phyloP scores from a whole-genome alignment of 1,140 invertebrate species.

The Amphibalanus amphitrite region DNA sequence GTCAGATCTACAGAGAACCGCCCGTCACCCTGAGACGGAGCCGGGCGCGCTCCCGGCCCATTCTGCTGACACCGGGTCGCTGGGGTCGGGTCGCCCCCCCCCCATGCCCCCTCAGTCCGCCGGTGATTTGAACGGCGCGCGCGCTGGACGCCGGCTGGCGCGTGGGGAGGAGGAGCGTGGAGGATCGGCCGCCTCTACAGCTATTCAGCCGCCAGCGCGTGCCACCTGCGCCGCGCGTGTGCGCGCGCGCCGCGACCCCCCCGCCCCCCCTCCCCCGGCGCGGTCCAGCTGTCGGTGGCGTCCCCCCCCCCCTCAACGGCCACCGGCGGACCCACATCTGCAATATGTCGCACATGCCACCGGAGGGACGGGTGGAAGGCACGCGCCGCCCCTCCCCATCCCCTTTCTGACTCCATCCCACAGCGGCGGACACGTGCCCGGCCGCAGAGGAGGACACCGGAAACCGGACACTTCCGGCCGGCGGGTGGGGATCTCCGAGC shows the following conservation, averaged over 20 bases:
- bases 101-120: no score
- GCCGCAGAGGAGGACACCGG: no score
- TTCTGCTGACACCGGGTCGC: not conserved
- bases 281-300: not conserved
- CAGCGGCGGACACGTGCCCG: no score
- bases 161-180: not conserved
- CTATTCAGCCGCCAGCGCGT: not conserved
- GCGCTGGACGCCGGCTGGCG: no score
- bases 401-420: no score
- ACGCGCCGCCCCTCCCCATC: no score
- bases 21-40: not conserved
- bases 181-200: not conserved
- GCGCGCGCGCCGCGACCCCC: no score
- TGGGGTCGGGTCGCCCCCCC: no score
- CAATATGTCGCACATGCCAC: not conserved
- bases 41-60: no score
- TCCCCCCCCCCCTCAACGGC: not conserved
- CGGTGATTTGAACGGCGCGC: not conserved
- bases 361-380: not conserved
- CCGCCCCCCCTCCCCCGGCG: no score
- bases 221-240: not conserved
- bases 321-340: not conserved
- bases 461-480: no score
- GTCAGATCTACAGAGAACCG: not conserved
- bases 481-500: no score